Conservation (phyloP, 2,113 vertebrate species). For the Melospiza melodia region DNA sequence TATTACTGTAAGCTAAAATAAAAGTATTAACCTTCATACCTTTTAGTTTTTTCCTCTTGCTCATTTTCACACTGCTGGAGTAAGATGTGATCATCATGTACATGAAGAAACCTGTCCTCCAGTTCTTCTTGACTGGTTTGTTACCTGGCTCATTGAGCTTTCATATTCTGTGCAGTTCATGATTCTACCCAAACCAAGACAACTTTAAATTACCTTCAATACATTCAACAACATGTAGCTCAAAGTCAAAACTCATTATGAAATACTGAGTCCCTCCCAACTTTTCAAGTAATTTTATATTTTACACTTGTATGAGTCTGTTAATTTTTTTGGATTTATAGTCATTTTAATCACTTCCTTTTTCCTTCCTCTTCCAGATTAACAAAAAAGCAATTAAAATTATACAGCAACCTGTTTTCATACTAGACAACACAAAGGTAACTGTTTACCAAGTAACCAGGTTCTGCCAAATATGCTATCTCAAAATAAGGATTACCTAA, state of each 20-base stretch:
- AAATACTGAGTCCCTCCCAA: background rate
- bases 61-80: constrained; percentile 86
- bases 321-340: background rate
- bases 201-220: background rate
- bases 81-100: constrained; percentile 82
- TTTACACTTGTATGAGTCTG: background rate
- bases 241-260: background rate
- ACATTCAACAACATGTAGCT: background rate
- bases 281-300: background rate
- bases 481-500: background rate
- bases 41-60: constrained; percentile 92
- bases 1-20: background rate
- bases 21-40: constrained; percentile 71
- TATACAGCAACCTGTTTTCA: background rate
- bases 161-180: constrained; percentile 46
- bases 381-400: background rate
- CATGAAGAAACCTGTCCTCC: constrained; percentile 85
- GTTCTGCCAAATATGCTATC: background rate
- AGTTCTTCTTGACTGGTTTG: constrained; percentile 81
- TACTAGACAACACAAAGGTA: background rate
- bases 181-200: constrained; percentile 70
- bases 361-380: background rate
- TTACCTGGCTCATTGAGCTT: constrained; percentile 73
- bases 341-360: background rate
- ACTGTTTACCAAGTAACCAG: background rate